Evolutionary conservation across 1,140 invertebrate genomes (phyloP).

Genomic region (Cotesia typhae): DNA sequence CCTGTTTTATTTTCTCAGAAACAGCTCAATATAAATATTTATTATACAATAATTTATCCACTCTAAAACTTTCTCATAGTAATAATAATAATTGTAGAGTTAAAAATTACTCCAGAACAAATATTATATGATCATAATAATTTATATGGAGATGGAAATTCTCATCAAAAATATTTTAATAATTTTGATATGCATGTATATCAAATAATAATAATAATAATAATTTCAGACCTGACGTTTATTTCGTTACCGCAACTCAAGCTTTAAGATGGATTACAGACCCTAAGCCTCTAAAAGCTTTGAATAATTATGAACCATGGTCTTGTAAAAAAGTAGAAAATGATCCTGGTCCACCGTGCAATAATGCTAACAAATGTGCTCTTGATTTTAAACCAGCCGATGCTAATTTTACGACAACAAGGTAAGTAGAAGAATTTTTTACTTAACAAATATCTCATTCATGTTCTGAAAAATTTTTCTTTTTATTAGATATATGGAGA

Average conservation of each 20-base stretch:
- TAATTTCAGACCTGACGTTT: conserved; percentile 80
- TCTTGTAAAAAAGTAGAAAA: conserved; percentile 79
- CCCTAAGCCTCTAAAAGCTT: conserved; percentile 75
- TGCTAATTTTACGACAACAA: conserved; percentile 79
- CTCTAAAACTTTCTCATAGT: too few relatives aligned
- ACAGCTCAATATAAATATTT: too few relatives aligned
- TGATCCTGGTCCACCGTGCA: conserved; percentile 78
- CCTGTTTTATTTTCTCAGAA: too few relatives aligned
- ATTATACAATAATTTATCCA: too few relatives aligned
- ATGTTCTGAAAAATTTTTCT: neutral
- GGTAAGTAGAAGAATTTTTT: conserved; percentile 55
- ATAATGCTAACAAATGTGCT: conserved; percentile 84
- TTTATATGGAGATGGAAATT: too few relatives aligned
- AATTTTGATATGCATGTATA: neutral
- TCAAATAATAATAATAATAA: conserved; percentile 19
- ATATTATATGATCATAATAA: too few relatives aligned
- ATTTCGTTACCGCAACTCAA: conserved; percentile 91
- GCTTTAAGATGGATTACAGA: conserved; percentile 90
- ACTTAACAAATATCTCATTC: neutral
- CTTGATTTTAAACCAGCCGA: conserved; percentile 80
- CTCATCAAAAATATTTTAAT: too few relatives aligned
- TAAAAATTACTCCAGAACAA: too few relatives aligned
- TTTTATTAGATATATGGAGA: conserved; percentile 80
- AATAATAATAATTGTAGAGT: too few relatives aligned
- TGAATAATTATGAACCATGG: conserved; percentile 83